These are phyloP conservation scores for Cavia aperea DNA, from an alignment of 2,113 vertebrate species.

Conservation along the genomic window DNA sequence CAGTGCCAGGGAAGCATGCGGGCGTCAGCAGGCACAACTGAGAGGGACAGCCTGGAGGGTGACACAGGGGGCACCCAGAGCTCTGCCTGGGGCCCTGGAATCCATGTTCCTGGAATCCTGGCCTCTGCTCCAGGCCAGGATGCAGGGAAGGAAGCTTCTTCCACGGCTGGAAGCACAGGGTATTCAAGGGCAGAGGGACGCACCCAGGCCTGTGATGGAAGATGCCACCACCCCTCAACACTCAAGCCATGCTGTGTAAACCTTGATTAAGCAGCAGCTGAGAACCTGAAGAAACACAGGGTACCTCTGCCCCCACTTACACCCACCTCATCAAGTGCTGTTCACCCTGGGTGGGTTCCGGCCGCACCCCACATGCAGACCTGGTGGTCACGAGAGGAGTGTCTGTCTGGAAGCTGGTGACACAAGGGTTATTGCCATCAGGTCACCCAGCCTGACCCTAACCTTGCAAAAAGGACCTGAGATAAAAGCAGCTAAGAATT, in stretches of 20 bases:
- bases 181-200: not conserved
- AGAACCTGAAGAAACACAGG: not conserved
- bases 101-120: not conserved
- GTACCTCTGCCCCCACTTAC: not conserved
- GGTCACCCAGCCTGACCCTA: not conserved
- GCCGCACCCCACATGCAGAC: not conserved
- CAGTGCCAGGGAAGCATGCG: not conserved
- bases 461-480: not conserved
- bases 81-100: not conserved
- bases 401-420: not conserved
- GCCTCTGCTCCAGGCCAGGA: not conserved
- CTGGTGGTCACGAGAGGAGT: not conserved
- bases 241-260: not conserved
- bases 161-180: not conserved
- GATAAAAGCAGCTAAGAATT: not conserved
- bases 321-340: not conserved
- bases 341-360: not conserved
- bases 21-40: not conserved
- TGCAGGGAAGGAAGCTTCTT: not conserved
- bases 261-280: not conserved
- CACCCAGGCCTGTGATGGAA: not conserved
- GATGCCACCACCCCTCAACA: not conserved
- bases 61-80: not conserved
- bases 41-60: not conserved
- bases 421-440: not conserved